Evolutionary conservation across 2,797 vertebrate genomes (phyloP), one percentile per base, ranked within the genome.

Genomic region (Furcifer pardalis): DNA sequence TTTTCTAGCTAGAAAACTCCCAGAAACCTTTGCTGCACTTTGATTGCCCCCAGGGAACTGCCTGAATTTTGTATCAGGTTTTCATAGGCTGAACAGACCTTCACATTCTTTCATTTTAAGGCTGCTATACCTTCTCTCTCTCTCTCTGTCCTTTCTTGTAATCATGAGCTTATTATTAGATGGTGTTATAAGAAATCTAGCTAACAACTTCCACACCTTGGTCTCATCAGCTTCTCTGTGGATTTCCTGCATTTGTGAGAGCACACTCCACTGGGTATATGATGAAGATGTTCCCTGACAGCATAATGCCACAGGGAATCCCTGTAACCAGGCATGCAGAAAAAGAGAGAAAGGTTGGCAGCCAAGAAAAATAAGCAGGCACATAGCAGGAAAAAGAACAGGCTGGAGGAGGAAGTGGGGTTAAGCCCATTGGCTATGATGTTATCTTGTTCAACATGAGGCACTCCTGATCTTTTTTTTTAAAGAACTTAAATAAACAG

Each of bases 241-340:
- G 44, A 74, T 81, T 74, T 71, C 77, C 0, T 40, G 75, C 81
- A 77, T 84, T 86, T n/a, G 25, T 74, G 77, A 75, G 60, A n/a
- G 42, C 83, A 91, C 89, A 91, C 87, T 90, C 84, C 17, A 2
- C 0, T 90, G 91, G 77, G 4, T 91, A 9, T 75, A 44, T 74
- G 49, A 88, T 88, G 79, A 87, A 90, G 90, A 94, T 94, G 71
- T 66, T 90, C 88, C 81, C 87, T 94, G 92, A 91, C 91, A 94
- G 89, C 0, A 0, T 59, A 81, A 87, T 84, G 40, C 87, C 75
- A 74, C 80, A 90, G 92, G 88, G 91, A 81, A 91, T 88, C 89
- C 89, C 88, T 71, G 91, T 91, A 92, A 84, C 42, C 89, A 93
- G 85, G 83, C 90, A 91, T 84, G 89, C 88, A 87, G 90, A 89